Percentiles rank a stretch among this genome's conserved stretches.
Evolutionary conservation across 2,113 vertebrate species (phyloP).

Genomic region (Lontra canadensis): DNA sequence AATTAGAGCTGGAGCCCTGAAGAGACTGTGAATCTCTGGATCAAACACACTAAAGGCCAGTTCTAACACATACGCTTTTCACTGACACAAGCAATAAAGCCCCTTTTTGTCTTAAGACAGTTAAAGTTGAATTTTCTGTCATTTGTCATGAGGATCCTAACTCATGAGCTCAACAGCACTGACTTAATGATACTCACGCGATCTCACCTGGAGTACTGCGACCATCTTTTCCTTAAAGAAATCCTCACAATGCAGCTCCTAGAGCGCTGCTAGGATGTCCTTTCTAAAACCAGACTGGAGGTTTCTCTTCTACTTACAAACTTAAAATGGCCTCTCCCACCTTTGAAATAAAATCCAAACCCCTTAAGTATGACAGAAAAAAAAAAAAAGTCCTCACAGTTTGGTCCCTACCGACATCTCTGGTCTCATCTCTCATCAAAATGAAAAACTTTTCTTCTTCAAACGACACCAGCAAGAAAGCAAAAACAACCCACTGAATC

Average conservation of each 20-base stretch:
- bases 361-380: neutral
- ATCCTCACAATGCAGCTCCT: neutral
- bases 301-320: neutral
- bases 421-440: neutral
- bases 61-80: neutral
- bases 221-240: neutral
- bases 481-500: neutral
- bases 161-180: neutral
- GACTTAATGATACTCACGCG: neutral
- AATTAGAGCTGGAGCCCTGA: neutral
- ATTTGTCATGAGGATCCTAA: neutral
- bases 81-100: neutral
- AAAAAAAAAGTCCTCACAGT: neutral
- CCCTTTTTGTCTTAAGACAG: neutral
- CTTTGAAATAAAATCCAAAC: neutral
- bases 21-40: neutral
- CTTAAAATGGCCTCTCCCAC: neutral
- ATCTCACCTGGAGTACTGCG: neutral
- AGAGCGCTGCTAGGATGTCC: neutral
- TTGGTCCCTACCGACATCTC: neutral
- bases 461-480: neutral
- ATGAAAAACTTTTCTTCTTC: slow-evolving; percentile 36
- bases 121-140: slow-evolving; percentile 27
- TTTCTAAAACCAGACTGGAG: neutral
- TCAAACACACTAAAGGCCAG: neutral